phyloP scores from a whole-genome alignment of 2,888 invertebrate species.

The Agrilus mali region DNA sequence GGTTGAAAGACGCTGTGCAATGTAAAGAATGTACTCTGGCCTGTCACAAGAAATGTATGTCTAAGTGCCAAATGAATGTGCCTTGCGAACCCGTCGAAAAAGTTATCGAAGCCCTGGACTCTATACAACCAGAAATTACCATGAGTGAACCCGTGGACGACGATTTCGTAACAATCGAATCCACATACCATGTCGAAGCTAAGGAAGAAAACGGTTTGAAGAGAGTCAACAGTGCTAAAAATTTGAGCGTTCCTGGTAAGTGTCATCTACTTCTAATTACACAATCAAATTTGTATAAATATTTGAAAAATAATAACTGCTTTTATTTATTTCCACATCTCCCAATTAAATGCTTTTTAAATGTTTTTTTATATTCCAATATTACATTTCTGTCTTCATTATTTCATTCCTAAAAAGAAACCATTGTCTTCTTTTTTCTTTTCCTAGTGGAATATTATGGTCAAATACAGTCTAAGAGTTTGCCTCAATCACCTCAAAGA shows the following conservation, averaged over 20 bases:
- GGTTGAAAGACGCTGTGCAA: constrained; percentile 92
- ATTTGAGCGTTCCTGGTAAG: constrained; percentile 50
- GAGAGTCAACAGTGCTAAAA: constrained; percentile 59
- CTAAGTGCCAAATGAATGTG: constrained; percentile 61
- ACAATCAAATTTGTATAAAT: background rate
- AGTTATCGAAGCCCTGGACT: constrained; percentile 17
- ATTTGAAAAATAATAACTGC: too few relatives aligned
- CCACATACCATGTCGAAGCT: constrained; percentile 21
- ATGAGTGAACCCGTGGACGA: constrained; percentile 32
- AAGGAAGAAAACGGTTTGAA: constrained; percentile 38
- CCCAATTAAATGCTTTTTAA: too few relatives aligned
- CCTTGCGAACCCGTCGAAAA: constrained; percentile 16
- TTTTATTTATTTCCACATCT: too few relatives aligned
- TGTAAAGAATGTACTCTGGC: constrained; percentile 82
- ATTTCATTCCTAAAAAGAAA: background rate
- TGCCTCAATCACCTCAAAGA: constrained; percentile 66
- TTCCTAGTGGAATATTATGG: constrained; percentile 12
- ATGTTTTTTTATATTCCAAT: too few relatives aligned
- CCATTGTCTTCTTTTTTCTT: constrained; percentile 20
- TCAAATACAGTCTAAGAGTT: constrained; percentile 44
- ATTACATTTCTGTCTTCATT: too few relatives aligned
- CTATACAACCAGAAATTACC: constrained; percentile 35
- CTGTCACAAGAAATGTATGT: constrained; percentile 92
- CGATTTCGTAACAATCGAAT: constrained; percentile 29
- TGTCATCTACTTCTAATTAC: constrained; percentile 8